These are phyloP conservation scores for Automeris io DNA, from an alignment of 2,888 invertebrate species.

Conservation along the genomic window DNA sequence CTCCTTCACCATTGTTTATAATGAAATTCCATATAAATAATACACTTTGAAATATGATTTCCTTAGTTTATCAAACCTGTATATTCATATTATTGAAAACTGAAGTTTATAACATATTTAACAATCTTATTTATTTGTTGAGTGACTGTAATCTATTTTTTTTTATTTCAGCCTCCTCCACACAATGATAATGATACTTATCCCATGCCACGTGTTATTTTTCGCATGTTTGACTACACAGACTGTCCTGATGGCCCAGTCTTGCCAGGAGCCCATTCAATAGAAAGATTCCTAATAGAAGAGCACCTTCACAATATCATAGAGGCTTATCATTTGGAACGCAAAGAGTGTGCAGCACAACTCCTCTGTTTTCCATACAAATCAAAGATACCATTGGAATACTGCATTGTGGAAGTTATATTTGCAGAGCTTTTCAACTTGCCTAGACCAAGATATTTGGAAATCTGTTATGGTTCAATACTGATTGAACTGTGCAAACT, in stretches of 20 bases:
- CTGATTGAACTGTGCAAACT: constrained; percentile 97
- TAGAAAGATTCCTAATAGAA: constrained; percentile 98
- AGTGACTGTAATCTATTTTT: too few species aligned
- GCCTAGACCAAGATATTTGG: constrained; percentile 91
- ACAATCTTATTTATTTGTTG: not conserved
- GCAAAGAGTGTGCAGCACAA: constrained; percentile 97
- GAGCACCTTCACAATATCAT: constrained; percentile 97
- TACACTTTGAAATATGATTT: too few species aligned
- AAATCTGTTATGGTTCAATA: constrained; percentile 95
- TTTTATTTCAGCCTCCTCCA: constrained; percentile 84
- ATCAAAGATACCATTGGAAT: constrained; percentile 96
- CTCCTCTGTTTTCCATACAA: constrained; percentile 95
- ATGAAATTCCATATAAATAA: too few species aligned
- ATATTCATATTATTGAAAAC: too few species aligned
- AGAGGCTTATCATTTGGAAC: constrained; percentile 89
- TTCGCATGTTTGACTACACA: constrained; percentile 98
- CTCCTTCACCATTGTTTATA: too few species aligned
- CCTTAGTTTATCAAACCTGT: too few species aligned
- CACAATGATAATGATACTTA: constrained; percentile 94
- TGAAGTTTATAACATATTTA: not conserved
- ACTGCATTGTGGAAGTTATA: constrained; percentile 98
- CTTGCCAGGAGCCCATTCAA: constrained; percentile 96
- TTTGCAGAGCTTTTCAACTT: constrained; percentile 96
- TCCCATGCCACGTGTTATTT: constrained; percentile 96
- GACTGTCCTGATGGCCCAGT: constrained; percentile 97